Percentiles rank a stretch among this genome's conserved stretches.
Conservation (phyloP, 2,888 invertebrate genomes). For the Caenorhabditis plicata region DNA sequence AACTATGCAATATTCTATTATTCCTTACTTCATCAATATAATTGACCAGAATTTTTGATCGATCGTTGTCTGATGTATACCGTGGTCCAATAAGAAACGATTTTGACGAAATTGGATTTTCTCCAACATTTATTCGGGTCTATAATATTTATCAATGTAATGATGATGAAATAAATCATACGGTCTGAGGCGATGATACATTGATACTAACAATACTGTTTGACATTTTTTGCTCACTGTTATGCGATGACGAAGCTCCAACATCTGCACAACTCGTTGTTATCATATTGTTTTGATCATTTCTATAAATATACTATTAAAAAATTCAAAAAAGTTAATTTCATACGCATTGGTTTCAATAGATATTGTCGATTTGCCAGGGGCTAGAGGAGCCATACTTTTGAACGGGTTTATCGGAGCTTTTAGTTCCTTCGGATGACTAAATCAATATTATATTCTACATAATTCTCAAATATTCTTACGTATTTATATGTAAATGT, state of each 20-base stretch:
- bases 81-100: conserved; percentile 30
- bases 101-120: conserved; percentile 20
- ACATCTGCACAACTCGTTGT: too few species aligned
- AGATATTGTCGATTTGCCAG: conserved; percentile 20
- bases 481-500: conserved; percentile 28
- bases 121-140: conserved; percentile 31
- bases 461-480: conserved; percentile 4
- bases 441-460: not conserved
- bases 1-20: too few species aligned
- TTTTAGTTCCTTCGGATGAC: conserved; percentile 1
- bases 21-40: conserved; percentile 21
- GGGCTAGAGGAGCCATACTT: conserved; percentile 27
- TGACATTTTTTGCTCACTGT: conserved; percentile 21
- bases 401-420: too few species aligned
- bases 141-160: conserved; percentile 3
- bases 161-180: not conserved
- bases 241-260: too few species aligned
- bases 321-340: too few species aligned
- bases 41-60: conserved; percentile 25
- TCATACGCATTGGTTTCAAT: conserved; percentile 22
- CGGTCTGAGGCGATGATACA: conserved; percentile 29
- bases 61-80: conserved; percentile 17
- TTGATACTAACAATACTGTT: conserved; percentile 31
- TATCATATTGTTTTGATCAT: too few species aligned
- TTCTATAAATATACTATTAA: too few species aligned